These are phyloP conservation scores for human (Homo sapiens) DNA, from an alignment of 2,113 vertebrate genomes.

Conservation along the genomic window DNA sequence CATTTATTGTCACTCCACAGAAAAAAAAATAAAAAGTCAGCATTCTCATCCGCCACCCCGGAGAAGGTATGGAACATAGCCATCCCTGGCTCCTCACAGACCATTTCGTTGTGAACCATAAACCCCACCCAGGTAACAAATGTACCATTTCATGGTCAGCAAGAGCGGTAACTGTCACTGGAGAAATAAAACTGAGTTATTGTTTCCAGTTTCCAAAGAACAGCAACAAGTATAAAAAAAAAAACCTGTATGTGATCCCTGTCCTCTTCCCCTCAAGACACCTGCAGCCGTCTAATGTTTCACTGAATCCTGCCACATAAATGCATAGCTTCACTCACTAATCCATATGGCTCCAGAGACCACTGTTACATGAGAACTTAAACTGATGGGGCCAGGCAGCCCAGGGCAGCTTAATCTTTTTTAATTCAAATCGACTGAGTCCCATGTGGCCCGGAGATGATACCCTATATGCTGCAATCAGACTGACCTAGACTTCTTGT, in stretches of 20 bases:
- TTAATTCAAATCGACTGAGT: constrained; percentile 97
- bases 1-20: constrained; percentile 78
- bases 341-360: constrained; percentile 98
- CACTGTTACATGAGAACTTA: constrained; percentile 98
- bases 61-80: constrained; percentile 51
- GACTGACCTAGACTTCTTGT: constrained; percentile 99
- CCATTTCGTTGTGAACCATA: constrained; percentile 82
- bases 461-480: constrained; percentile 99
- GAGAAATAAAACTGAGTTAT: constrained; percentile 94
- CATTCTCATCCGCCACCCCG: constrained; percentile 76
- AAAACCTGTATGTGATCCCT: constrained; percentile 86
- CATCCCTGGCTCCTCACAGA: constrained; percentile 72
- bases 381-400: constrained; percentile 93
- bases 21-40: constrained; percentile 59
- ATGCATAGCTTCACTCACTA: constrained; percentile 98
- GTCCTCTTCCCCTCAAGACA: constrained; percentile 92
- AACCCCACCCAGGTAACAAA: constrained; percentile 84
- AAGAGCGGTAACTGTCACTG: constrained; percentile 90
- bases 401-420: constrained; percentile 94
- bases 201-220: constrained; percentile 93
- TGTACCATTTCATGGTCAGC: constrained; percentile 86
- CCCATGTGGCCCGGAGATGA: constrained; percentile 94
- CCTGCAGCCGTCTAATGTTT: constrained; percentile 98
- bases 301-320: constrained; percentile 97
- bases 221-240: constrained; percentile 87